Conservation (phyloP, 2,888 invertebrate species). For the Metopia argyrocephala region DNA sequence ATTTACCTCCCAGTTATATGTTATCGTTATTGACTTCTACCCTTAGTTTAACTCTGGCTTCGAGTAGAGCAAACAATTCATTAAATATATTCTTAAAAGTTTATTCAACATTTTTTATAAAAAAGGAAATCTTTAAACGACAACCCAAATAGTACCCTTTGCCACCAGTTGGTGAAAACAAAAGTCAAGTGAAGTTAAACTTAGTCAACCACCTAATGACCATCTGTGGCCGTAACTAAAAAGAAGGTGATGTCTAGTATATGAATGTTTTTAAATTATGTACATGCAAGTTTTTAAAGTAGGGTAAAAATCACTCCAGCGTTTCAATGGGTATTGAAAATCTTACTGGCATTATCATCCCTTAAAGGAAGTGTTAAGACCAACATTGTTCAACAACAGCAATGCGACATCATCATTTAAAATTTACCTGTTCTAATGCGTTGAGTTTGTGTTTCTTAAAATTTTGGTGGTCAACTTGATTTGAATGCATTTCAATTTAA, state of each 20-base stretch:
- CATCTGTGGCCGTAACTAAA: slow-evolving; percentile 46
- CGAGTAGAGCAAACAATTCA: slow-evolving; percentile 46
- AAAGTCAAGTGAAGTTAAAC: slow-evolving; percentile 19
- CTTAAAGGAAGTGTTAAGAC: slow-evolving; percentile 26
- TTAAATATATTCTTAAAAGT: neutral
- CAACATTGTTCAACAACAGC: neutral
- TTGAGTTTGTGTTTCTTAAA: neutral
- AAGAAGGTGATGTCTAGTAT: slow-evolving; percentile 13
- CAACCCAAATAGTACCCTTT: slow-evolving; percentile 39
- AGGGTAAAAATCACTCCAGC: slow-evolving; percentile 60
- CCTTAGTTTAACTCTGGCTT: too few relatives aligned
- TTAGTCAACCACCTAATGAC: slow-evolving; percentile 33
- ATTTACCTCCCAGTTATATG: slow-evolving; percentile 51
- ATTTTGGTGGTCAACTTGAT: slow-evolving; percentile 46
- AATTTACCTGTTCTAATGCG: slow-evolving; percentile 38
- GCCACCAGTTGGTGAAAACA: slow-evolving; percentile 26
- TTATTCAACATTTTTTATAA: slow-evolving; percentile 14
- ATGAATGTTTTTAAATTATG: neutral
- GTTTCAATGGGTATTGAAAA: slow-evolving; percentile 48
- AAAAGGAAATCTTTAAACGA: slow-evolving; percentile 45
- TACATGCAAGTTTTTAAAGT: neutral
- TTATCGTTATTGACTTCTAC: slow-evolving; percentile 54
- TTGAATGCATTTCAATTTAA: neutral
- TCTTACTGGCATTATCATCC: slow-evolving; percentile 61
- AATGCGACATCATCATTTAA: slow-evolving; percentile 23